A percentile compares a stretch with the other conserved stretches of the same genome.
Conservation (phyloP, 2,888 invertebrate genomes). For the Andrena bucephala region DNA sequence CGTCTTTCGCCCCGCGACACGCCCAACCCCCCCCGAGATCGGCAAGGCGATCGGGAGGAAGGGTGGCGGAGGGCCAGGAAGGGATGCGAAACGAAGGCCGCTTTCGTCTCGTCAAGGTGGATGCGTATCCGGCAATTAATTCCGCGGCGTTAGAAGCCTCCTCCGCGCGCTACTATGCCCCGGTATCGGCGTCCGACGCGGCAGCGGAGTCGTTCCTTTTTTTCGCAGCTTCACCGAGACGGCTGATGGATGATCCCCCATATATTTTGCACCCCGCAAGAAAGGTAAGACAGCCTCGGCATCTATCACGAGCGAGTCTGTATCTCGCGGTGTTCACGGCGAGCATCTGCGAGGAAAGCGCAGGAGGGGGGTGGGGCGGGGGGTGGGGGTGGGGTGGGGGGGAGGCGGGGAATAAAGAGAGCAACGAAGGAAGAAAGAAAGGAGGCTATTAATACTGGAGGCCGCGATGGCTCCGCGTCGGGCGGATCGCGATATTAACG, state of each 20-base stretch:
- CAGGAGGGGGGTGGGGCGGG: background rate
- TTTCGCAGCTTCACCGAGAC: conserved; percentile 62
- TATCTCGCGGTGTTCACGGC: conserved; percentile 54
- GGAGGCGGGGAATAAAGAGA: conserved; percentile 29
- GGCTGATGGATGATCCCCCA: conserved; percentile 75
- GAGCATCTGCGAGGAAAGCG: conserved; percentile 37
- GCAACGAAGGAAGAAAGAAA: conserved; percentile 22
- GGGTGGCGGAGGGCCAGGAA: background rate
- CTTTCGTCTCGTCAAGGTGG: conserved; percentile 42
- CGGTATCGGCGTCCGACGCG: conserved; percentile 13
- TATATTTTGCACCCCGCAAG: conserved; percentile 72
- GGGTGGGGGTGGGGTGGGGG: background rate
- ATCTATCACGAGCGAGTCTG: conserved; percentile 74
- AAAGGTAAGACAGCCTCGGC: conserved; percentile 75
- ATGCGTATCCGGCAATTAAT: conserved; percentile 65
- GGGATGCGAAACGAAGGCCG: background rate
- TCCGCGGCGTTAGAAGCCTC: conserved; percentile 59
- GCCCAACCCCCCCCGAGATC: conserved; percentile 18
- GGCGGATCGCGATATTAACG: conserved; percentile 60
- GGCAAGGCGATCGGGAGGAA: background rate
- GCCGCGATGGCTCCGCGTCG: conserved; percentile 49
- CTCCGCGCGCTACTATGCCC: conserved; percentile 29
- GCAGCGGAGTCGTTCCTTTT: conserved; percentile 41
- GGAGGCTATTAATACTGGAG: conserved; percentile 65
- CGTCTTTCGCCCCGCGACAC: conserved; percentile 18